Percentiles rank a stretch among this genome's conserved stretches.
Evolutionary conservation across 2,797 vertebrate species (phyloP).

Genomic region (Phoxinus dragarum): DNA sequence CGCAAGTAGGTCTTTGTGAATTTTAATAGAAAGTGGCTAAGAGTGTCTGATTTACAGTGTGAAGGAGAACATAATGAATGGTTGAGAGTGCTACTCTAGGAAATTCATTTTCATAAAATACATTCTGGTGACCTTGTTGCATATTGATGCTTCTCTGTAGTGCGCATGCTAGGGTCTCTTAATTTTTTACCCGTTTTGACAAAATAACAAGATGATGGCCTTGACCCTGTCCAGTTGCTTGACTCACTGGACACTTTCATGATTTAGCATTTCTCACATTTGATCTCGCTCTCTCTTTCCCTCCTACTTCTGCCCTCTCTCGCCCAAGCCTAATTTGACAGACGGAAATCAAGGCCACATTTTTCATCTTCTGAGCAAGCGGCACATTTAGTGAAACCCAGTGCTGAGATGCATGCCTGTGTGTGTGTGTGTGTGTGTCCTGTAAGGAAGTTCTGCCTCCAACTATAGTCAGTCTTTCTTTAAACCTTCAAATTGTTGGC

Average conservation of each 20-base stretch:
- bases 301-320: not conserved
- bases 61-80: conserved; percentile 59
- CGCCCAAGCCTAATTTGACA: conserved; percentile 35
- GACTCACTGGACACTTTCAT: conserved; percentile 22
- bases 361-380: conserved; percentile 13
- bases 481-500: conserved; percentile 21
- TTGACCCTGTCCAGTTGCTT: conserved; percentile 49
- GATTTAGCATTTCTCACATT: not conserved
- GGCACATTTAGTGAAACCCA: not conserved
- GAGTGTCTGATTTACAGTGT: conserved; percentile 56
- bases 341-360: conserved; percentile 24
- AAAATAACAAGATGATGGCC: conserved; percentile 46
- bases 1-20: conserved; percentile 52
- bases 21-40: conserved; percentile 57
- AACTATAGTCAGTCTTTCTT: conserved; percentile 28
- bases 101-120: conserved; percentile 60
- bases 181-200: conserved; percentile 33
- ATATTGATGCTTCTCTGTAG: conserved; percentile 52
- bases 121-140: conserved; percentile 57
- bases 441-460: conserved; percentile 13
- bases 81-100: conserved; percentile 36
- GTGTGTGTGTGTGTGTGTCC: not conserved
- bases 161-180: conserved; percentile 20
- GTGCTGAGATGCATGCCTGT: not conserved
- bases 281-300: not conserved